A percentile compares a stretch with the other conserved stretches of the same genome.
Evolutionary conservation across 92 coral and sea anemone genomes (phyloP).

Genomic region (Micromussa lordhowensis): DNA sequence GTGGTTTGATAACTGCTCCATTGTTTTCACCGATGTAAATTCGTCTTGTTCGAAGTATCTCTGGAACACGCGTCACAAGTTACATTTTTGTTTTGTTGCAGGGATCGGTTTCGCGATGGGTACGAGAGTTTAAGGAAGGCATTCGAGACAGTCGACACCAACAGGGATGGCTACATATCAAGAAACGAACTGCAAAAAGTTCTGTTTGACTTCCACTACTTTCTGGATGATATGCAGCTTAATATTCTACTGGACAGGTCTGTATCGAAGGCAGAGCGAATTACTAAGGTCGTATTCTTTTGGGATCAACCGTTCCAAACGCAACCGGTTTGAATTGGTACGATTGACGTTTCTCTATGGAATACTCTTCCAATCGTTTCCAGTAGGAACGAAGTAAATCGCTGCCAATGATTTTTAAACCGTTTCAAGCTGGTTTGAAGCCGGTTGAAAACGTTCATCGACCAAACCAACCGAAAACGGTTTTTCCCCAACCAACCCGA

Average conservation of each 20-base stretch:
- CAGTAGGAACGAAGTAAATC: no score
- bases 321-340: no score
- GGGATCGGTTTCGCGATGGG: conserved; percentile 92
- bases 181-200: conserved; percentile 86
- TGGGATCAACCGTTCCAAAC: no score
- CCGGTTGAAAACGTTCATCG: no score
- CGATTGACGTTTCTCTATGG: no score
- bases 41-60: background rate
- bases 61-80: no score
- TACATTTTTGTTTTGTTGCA: background rate
- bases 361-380: no score
- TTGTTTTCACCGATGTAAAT: background rate
- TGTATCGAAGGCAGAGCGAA: background rate
- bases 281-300: no score
- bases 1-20: background rate
- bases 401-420: no score
- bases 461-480: no score
- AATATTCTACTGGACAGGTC: conserved; percentile 83
- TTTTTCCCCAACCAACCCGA: no score
- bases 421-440: no score
- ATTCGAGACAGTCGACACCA: conserved; percentile 88
- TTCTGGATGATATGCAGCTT: conserved; percentile 83
- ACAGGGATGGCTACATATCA: conserved; percentile 93
- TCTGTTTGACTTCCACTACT: conserved; percentile 86
- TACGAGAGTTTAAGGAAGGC: conserved; percentile 92